Evolutionary conservation across 2,797 vertebrate species (phyloP).

Genomic region (Taenioides sp.): DNA sequence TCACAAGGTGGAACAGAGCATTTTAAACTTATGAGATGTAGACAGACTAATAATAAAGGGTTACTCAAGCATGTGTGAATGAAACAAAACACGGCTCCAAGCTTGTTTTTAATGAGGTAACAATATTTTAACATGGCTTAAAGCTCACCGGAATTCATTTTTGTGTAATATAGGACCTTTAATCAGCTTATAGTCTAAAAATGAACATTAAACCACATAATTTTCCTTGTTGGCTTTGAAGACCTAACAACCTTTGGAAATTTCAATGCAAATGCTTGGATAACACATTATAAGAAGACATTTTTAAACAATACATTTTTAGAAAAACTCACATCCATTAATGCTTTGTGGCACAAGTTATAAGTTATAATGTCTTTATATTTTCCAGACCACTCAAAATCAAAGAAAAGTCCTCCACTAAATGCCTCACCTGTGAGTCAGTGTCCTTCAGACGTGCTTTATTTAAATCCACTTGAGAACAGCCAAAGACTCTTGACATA

Average conservation of each 20-base stretch:
- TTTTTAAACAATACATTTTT: background rate
- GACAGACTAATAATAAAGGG: no score
- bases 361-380: background rate
- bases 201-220: background rate
- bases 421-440: conserved; percentile 37
- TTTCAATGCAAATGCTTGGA: background rate
- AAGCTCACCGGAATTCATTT: no score
- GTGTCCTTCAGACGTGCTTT: conserved; percentile 23
- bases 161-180: background rate
- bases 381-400: conserved; percentile 6
- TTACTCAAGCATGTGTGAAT: no score
- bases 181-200: background rate
- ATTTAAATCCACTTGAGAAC: conserved; percentile 47
- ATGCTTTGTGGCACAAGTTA: background rate
- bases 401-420: conserved; percentile 13
- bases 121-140: no score
- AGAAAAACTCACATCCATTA: background rate
- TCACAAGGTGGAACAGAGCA: no score
- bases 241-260: background rate
- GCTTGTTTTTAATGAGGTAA: no score
- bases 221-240: background rate
- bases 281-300: background rate
- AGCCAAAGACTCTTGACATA: conserved; percentile 60
- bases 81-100: no score
- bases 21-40: no score